These are phyloP conservation scores for Marasmarcha lunaedactyla DNA, from an alignment of 2,888 invertebrate genomes.

Conservation along the genomic window DNA sequence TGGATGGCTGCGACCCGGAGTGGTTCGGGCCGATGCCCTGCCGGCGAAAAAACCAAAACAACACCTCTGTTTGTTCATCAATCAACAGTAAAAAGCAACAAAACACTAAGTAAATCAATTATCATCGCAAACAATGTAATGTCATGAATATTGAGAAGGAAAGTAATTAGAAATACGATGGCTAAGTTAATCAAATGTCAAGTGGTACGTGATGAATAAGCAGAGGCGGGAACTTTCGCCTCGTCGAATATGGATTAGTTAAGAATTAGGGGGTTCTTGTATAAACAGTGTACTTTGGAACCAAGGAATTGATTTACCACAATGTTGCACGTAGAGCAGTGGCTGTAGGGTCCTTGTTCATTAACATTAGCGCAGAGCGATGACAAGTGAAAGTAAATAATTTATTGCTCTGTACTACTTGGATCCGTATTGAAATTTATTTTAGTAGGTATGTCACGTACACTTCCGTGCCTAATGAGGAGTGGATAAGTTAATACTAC, in stretches of 20 bases:
- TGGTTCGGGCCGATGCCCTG: too few relatives aligned
- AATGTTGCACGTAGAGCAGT: too few relatives aligned
- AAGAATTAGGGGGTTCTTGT: background rate
- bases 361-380: too few relatives aligned
- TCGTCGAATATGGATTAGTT: constrained; percentile 1
- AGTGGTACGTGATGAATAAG: constrained; percentile 16
- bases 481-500: too few relatives aligned
- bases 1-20: too few relatives aligned
- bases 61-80: constrained; percentile 7
- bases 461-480: too few relatives aligned
- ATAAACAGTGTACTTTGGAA: background rate
- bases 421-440: too few relatives aligned
- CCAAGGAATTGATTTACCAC: constrained; percentile 1
- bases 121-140: constrained; percentile 27
- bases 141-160: constrained; percentile 46
- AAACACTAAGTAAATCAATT: constrained; percentile 14
- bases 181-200: constrained; percentile 16
- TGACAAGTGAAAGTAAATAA: too few relatives aligned
- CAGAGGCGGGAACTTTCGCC: constrained; percentile 5
- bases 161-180: constrained; percentile 24
- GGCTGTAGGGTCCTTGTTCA: too few relatives aligned
- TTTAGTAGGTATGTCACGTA: too few relatives aligned
- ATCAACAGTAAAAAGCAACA: constrained; percentile 11
- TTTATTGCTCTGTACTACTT: too few relatives aligned
- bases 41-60: background rate